Conservation (phyloP, 2,113 vertebrate genomes). For the Calyptomena viridis region DNA sequence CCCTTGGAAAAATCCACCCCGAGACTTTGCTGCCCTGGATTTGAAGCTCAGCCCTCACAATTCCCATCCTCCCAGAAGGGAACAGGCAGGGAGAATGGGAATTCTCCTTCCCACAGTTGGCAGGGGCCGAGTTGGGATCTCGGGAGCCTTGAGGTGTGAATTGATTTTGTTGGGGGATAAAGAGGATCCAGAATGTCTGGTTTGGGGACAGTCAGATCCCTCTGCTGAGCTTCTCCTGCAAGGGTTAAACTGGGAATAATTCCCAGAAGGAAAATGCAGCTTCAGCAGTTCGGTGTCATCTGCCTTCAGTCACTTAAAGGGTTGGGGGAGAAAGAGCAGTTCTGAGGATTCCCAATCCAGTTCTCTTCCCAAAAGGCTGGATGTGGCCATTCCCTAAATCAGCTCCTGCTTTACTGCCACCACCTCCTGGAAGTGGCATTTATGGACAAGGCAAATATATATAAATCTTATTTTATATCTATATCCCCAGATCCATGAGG, state of each 20-base stretch:
- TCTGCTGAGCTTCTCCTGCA: not conserved
- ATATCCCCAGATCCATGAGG: fast-evolving
- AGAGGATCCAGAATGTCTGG: not conserved
- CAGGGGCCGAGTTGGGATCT: not conserved
- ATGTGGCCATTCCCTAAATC: not conserved
- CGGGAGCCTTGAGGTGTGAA: not conserved
- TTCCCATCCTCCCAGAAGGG: not conserved
- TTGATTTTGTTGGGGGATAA: not conserved
- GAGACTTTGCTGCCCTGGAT: fast-evolving
- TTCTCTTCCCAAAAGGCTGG: not conserved
- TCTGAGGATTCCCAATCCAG: not conserved
- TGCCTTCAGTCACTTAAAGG: not conserved
- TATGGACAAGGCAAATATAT: fast-evolving
- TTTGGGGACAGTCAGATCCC: too few species aligned
- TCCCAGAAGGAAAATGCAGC: too few species aligned
- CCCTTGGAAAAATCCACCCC: not conserved
- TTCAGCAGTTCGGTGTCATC: not conserved
- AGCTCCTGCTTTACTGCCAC: not conserved
- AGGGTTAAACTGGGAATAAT: not conserved
- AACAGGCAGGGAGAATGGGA: not conserved
- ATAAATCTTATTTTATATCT: not conserved
- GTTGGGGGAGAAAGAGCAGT: not conserved
- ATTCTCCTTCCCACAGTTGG: not conserved
- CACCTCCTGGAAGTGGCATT: not conserved
- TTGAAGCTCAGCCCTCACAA: not conserved